These are phyloP conservation scores for Blomia tropicalis DNA, from an alignment of 2,888 invertebrate genomes.

Conservation along the genomic window DNA sequence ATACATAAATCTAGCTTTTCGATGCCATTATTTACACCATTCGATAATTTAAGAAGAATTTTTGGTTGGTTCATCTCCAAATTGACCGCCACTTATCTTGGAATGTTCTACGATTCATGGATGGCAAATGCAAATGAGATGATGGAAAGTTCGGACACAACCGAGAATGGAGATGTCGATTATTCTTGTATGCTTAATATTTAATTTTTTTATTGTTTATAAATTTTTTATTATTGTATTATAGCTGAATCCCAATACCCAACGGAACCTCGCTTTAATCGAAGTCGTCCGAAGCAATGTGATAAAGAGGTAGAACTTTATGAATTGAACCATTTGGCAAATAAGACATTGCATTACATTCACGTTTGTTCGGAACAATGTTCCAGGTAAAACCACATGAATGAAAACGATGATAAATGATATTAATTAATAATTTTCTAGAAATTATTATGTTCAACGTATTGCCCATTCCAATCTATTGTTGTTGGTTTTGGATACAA, in stretches of 20 bases:
- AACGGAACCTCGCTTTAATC: too few species aligned
- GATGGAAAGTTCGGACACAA: neutral
- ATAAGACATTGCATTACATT: neutral
- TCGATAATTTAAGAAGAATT: neutral
- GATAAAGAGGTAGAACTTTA: constrained; percentile 60
- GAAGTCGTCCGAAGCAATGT: constrained; percentile 66
- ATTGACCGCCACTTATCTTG: neutral
- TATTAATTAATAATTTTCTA: neutral
- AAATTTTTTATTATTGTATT: neutral
- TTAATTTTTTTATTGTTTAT: neutral
- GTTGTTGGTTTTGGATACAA: constrained; percentile 29
- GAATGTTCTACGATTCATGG: neutral
- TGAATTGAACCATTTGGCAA: constrained; percentile 24
- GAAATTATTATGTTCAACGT: constrained; percentile 29
- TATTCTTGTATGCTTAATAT: neutral
- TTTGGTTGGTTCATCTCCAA: neutral
- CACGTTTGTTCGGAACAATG: neutral
- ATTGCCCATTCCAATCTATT: constrained; percentile 30
- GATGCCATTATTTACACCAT: constrained; percentile 23
- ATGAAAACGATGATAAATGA: too few species aligned
- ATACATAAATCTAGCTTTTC: constrained; percentile 27
- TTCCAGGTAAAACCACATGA: neutral
- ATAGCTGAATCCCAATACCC: neutral
- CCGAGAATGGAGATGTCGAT: constrained; percentile 1
- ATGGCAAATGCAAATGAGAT: too few species aligned